Evolutionary conservation across 2,888 invertebrate species (phyloP).

Genomic region (Chromoteleia sp.): DNA sequence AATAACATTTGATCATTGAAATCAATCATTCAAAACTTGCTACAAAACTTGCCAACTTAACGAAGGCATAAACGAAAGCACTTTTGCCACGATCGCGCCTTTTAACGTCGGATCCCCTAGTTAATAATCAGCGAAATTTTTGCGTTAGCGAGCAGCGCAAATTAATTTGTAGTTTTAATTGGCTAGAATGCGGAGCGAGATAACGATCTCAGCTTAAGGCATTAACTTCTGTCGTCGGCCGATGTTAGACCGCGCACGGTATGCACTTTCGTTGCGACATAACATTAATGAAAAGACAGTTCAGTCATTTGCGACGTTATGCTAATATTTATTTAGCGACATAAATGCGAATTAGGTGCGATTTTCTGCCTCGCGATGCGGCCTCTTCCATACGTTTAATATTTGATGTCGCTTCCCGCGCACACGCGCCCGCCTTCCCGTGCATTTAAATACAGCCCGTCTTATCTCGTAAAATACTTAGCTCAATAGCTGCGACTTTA

Average conservation of each 20-base stretch:
- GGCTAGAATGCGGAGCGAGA: slow-evolving; percentile 61
- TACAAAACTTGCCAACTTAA: too few species aligned
- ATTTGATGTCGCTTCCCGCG: slow-evolving; percentile 57
- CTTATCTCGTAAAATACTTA: slow-evolving; percentile 57
- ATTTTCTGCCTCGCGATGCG: slow-evolving; percentile 55
- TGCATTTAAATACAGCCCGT: slow-evolving; percentile 38
- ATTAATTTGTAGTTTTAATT: slow-evolving; percentile 69
- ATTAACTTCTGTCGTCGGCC: slow-evolving; percentile 58
- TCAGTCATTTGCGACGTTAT: slow-evolving; percentile 64
- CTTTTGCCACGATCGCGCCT: slow-evolving; percentile 14
- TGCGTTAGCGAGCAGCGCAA: slow-evolving; percentile 38
- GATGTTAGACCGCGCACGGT: slow-evolving; percentile 45
- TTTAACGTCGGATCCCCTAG: slow-evolving; percentile 27
- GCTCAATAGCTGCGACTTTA: slow-evolving; percentile 37
- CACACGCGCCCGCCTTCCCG: slow-evolving; percentile 37
- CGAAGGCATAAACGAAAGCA: background rate
- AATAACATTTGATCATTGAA: background rate
- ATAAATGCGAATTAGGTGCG: slow-evolving; percentile 63
- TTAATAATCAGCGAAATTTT: slow-evolving; percentile 53
- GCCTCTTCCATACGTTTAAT: slow-evolving; percentile 51
- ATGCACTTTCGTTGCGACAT: slow-evolving; percentile 36
- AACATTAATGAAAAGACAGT: slow-evolving; percentile 56
- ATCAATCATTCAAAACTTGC: background rate
- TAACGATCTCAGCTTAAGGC: slow-evolving; percentile 61
- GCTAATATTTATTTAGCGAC: slow-evolving; percentile 63